Percentiles rank a stretch among this genome's conserved stretches.
Conservation (phyloP, 2,113 vertebrate species). For the Ceuthmochares aereus region DNA sequence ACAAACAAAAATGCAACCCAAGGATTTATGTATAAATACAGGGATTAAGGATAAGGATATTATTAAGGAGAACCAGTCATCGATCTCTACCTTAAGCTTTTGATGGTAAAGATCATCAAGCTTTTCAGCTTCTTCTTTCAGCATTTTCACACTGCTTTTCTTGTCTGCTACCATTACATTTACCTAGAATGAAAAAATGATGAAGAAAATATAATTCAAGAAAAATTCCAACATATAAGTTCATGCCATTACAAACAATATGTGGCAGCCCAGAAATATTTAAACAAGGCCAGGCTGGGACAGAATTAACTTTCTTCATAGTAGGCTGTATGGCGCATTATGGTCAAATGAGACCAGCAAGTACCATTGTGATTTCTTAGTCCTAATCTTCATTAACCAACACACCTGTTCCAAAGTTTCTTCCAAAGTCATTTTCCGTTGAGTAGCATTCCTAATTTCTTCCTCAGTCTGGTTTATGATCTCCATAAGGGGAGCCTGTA, state of each 20-base stretch:
- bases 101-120: slow-evolving; percentile 77
- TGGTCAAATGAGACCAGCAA: neutral
- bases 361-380: neutral
- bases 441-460: slow-evolving; percentile 69
- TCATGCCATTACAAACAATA: neutral
- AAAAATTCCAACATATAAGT: neutral
- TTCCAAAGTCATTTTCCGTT: slow-evolving; percentile 76
- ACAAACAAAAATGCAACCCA: neutral
- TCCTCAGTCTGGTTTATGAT: slow-evolving; percentile 78
- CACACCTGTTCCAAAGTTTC: slow-evolving; percentile 80
- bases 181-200: slow-evolving; percentile 61
- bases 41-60: neutral
- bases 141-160: slow-evolving; percentile 65
- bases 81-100: slow-evolving; percentile 71
- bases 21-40: neutral
- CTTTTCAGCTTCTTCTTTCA: slow-evolving; percentile 80
- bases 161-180: slow-evolving; percentile 76
- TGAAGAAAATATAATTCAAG: neutral
- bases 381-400: neutral
- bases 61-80: neutral
- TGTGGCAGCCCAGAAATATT: neutral
- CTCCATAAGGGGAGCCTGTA: slow-evolving; percentile 75
- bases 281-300: neutral
- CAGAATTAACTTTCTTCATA: neutral
- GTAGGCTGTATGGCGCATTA: neutral